Conservation (phyloP, 2,113 vertebrate genomes). For the Cyanoderma ruficeps region DNA sequence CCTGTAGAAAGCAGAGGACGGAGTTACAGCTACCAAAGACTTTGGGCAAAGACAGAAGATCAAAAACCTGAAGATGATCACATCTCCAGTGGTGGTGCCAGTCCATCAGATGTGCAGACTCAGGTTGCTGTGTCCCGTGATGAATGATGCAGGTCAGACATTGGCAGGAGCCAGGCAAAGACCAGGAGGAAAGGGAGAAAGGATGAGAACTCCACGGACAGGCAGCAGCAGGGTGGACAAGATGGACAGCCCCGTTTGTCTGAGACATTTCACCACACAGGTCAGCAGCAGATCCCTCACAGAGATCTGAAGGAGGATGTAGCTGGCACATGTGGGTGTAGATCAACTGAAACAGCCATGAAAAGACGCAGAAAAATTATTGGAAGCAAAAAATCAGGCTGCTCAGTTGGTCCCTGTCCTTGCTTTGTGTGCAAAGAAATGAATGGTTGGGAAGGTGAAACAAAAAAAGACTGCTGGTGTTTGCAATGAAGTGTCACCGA, state of each 20-base stretch:
- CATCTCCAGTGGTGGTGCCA: neutral
- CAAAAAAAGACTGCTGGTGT: neutral
- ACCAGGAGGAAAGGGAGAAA: neutral
- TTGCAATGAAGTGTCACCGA: neutral
- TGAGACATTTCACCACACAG: neutral
- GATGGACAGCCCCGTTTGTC: neutral
- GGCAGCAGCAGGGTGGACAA: constrained; percentile 7
- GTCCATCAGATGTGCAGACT: neutral
- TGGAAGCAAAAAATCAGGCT: neutral
- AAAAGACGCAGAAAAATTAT: neutral
- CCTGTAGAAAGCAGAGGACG: neutral
- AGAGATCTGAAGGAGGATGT: neutral
- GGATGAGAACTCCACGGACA: neutral
- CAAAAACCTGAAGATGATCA: neutral
- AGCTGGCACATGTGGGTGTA: accelerated
- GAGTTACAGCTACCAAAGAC: neutral
- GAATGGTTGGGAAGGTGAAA: neutral
- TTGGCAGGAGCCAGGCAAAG: neutral
- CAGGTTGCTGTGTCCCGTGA: neutral
- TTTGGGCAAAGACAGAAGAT: neutral
- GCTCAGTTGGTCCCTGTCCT: neutral
- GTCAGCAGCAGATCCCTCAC: neutral
- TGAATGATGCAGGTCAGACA: neutral
- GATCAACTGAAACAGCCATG: neutral
- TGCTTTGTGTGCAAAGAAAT: neutral